Evolutionary conservation across 1,140 invertebrate species (phyloP).

Genomic region (Lordiphosa clarofinis): DNA sequence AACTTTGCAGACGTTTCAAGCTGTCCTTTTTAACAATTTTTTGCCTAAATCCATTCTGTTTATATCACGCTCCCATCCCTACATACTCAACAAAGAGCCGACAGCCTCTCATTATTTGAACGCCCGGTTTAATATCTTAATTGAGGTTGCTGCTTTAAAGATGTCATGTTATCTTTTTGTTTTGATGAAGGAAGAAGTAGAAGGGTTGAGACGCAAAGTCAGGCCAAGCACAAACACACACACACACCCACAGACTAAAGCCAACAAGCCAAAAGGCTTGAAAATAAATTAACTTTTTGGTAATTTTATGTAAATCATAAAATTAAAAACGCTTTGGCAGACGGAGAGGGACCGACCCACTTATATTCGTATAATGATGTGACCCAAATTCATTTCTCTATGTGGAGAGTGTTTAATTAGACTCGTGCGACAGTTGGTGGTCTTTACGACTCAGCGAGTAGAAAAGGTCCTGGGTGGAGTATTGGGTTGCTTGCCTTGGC

Average conservation of each 20-base stretch:
- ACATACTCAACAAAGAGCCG: background rate
- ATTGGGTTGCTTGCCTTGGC: slow-evolving; percentile 20
- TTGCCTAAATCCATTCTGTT: background rate
- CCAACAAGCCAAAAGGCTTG: slow-evolving; percentile 58
- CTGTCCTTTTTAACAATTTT: background rate
- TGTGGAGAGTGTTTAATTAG: slow-evolving; percentile 74
- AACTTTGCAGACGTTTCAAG: background rate
- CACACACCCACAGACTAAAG: slow-evolving; percentile 18
- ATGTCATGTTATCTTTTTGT: slow-evolving; percentile 34
- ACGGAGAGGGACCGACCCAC: slow-evolving; percentile 46
- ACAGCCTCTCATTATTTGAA: slow-evolving; percentile 18
- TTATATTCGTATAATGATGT: slow-evolving; percentile 78
- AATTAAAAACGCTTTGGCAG: slow-evolving; percentile 31
- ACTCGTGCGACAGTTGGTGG: slow-evolving; percentile 59
- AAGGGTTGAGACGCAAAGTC: slow-evolving; percentile 41
- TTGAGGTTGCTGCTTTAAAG: slow-evolving; percentile 70
- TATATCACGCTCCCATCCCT: slow-evolving; percentile 6
- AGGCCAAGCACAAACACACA: slow-evolving; percentile 33
- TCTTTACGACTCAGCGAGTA: slow-evolving; percentile 54
- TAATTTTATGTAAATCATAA: slow-evolving; percentile 72
- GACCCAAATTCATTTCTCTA: slow-evolving; percentile 75
- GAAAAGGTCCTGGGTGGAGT: slow-evolving; percentile 6
- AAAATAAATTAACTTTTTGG: slow-evolving; percentile 74
- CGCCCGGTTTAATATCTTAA: slow-evolving; percentile 66
- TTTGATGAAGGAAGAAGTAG: slow-evolving; percentile 9